Evolutionary conservation across 2,888 invertebrate species (phyloP), one percentile per base, ranked within the genome.

Genomic region (Xanthorhoe designata): DNA sequence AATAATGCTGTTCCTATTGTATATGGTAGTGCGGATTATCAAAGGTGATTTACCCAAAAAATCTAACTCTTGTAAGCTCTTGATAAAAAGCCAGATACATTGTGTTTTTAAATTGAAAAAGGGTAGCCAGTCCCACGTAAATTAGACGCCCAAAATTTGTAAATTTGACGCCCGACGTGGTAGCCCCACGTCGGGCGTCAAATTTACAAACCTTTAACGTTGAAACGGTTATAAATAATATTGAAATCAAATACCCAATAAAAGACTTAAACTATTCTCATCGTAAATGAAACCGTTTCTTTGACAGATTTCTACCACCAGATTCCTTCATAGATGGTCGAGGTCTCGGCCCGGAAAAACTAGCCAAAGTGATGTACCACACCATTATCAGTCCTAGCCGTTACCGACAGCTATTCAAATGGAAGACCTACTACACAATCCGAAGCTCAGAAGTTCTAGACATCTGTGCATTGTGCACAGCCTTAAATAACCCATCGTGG

Each of bases 1-100:
- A 94, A 95, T 83, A 92, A 95, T 78, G 92, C 95, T 9, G 89
- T 96, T 3, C 96, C 96, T 0, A 94, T 96, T 52, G 96, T 96
- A 3, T 95, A 95, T 89, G 96, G 96, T 6, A 95, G 94, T 24
- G 94, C 94, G 61, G 89, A 95, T 78, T 96, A 96, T 83, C 77
- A 82, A 5, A 86, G 90, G 78, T 94, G 91, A 61, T 13, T 32
- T 8, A 52, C 2, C 15, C n/a, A n/a, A 8, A 0, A 32, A 13
- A 29, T 6, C 2, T 32, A 4, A 5, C 8, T 32, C 5, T 32
- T 32, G 32, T 32, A 32, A 32, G 7, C 8, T 6, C 32, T 32
- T 32, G 32, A 3, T 32, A 7, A 32, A 1, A 0, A 32, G 4
- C 32, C 32, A 32, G 32, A 24, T 24, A 3, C 24, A 24, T 7